phyloP scores from a whole-genome alignment of 2,113 vertebrate species.

The Xenus cinereus region DNA sequence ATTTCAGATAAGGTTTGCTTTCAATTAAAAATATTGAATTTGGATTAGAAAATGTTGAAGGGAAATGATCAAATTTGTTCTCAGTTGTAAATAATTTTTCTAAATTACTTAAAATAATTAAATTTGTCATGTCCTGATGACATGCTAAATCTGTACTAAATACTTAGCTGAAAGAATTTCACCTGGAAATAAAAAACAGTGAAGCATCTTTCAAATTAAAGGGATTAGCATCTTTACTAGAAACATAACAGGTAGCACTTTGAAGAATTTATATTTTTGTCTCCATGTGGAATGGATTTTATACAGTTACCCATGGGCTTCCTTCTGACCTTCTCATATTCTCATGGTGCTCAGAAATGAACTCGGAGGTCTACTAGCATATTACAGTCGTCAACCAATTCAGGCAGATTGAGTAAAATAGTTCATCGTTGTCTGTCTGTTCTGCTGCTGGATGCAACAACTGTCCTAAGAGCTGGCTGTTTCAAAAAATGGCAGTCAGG shows the following conservation, averaged over 20 bases:
- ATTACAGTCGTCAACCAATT: neutral
- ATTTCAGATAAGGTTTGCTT: neutral
- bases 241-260: neutral
- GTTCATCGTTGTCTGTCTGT: neutral
- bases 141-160: neutral
- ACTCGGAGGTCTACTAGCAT: neutral
- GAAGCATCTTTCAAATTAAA: neutral
- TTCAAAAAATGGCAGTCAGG: neutral
- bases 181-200: neutral
- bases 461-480: neutral
- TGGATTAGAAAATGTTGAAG: neutral
- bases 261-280: neutral
- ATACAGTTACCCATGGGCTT: neutral
- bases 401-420: neutral
- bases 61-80: neutral
- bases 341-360: neutral
- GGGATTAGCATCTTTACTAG: neutral
- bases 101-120: neutral
- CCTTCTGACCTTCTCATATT: neutral
- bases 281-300: neutral
- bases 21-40: neutral
- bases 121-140: neutral
- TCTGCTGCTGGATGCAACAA: neutral
- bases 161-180: neutral
- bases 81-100: neutral